Percentiles rank a stretch among this genome's conserved stretches.
Evolutionary conservation across 2,888 invertebrate genomes (phyloP).

Genomic region (Eupeodes latifasciatus): DNA sequence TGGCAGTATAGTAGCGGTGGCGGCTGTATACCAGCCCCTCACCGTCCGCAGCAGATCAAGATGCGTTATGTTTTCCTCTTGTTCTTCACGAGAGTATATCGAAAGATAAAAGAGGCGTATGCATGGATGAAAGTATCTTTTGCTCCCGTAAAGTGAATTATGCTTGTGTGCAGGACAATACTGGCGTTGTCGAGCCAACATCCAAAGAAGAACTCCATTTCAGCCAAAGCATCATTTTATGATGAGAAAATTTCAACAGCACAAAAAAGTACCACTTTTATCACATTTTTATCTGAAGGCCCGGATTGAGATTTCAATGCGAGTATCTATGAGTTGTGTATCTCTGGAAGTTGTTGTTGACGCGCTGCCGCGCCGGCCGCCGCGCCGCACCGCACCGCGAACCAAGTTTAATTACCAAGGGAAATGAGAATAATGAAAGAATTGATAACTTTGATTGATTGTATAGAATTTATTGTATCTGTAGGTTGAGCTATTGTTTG

Average conservation of each 20-base stretch:
- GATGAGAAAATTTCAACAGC: constrained; percentile 59
- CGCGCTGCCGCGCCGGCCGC: constrained; percentile 39
- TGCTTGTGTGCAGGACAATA: constrained; percentile 67
- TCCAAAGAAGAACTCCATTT: constrained; percentile 14
- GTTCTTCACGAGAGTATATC: constrained; percentile 46
- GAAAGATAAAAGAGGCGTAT: constrained; percentile 72
- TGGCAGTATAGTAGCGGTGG: constrained; percentile 13
- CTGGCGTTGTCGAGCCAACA: constrained; percentile 43
- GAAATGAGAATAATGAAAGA: constrained; percentile 59
- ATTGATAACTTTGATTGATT: constrained; percentile 74
- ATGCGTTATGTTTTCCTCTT: constrained; percentile 47
- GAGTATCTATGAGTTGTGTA: constrained; percentile 53
- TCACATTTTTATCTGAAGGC: constrained; percentile 56
- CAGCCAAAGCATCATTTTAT: neutral
- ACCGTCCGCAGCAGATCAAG: constrained; percentile 26
- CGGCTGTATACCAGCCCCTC: neutral
- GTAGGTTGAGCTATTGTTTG: constrained; percentile 58
- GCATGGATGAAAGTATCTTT: constrained; percentile 61
- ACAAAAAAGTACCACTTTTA: constrained; percentile 53
- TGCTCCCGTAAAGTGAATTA: constrained; percentile 74
- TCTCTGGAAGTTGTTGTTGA: constrained; percentile 53
- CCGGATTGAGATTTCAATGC: constrained; percentile 69
- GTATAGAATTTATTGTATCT: constrained; percentile 67
- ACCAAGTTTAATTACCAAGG: constrained; percentile 71
- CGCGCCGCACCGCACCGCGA: neutral